phyloP scores from a whole-genome alignment of 2,888 invertebrate species.

The Eremobia ochroleuca region DNA sequence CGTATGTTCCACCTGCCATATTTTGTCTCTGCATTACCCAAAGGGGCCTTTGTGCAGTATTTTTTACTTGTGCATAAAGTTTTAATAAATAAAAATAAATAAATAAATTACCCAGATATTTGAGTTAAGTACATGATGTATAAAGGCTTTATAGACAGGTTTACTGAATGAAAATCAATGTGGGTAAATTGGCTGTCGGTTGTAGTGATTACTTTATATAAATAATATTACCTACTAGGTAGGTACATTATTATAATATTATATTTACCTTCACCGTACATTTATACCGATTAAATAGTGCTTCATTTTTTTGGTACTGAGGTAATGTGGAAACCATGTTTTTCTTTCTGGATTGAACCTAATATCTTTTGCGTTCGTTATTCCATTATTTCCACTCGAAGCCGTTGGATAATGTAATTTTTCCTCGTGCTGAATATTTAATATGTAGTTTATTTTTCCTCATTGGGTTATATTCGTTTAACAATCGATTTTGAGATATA shows the following conservation, averaged over 20 bases:
- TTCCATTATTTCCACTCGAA: slow-evolving; percentile 3
- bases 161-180: slow-evolving; percentile 13
- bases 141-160: background rate
- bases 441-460: slow-evolving; percentile 2
- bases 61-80: too few relatives aligned
- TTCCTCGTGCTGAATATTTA: slow-evolving; percentile 1
- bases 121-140: background rate
- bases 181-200: slow-evolving; percentile 31
- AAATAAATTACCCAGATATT: too few relatives aligned
- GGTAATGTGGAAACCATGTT: background rate
- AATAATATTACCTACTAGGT: slow-evolving; percentile 16
- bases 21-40: too few relatives aligned
- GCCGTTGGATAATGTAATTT: background rate
- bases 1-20: too few relatives aligned
- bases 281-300: background rate
- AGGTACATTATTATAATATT: background rate
- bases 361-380: background rate
- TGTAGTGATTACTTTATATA: slow-evolving; percentile 12
- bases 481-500: background rate
- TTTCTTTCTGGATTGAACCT: background rate
- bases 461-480: background rate
- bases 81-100: too few relatives aligned
- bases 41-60: too few relatives aligned
- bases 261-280: too few relatives aligned
- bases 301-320: background rate